Evolutionary conservation across 2,797 vertebrate species (phyloP).

Genomic region (Coilia nasus): DNA sequence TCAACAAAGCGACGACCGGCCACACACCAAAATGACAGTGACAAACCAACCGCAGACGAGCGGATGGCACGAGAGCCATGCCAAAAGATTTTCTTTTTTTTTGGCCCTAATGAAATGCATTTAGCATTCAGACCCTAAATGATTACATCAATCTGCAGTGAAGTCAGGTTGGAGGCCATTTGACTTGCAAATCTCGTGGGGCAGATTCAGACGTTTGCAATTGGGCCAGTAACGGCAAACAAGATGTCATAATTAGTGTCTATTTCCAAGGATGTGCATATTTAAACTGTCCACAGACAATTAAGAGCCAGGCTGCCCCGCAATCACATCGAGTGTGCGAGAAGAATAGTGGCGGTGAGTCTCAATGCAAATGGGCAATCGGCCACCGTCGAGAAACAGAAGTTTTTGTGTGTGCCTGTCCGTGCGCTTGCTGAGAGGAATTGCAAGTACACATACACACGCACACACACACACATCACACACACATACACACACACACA

Average conservation of each 20-base stretch:
- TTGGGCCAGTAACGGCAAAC: constrained; percentile 77
- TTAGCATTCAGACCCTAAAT: constrained; percentile 72
- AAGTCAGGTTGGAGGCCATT: constrained; percentile 73
- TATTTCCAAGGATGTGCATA: constrained; percentile 80
- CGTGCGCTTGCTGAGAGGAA: constrained; percentile 60
- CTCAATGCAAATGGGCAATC: constrained; percentile 73
- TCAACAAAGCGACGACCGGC: constrained; percentile 39
- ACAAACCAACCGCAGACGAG: constrained; percentile 35
- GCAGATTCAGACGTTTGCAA: constrained; percentile 74
- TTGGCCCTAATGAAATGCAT: constrained; percentile 64
- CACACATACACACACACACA: constrained; percentile 42
- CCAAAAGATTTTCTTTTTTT: constrained; percentile 43
- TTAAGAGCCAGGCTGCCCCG: constrained; percentile 75
- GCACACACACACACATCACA: too few relatives aligned
- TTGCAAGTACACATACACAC: background rate
- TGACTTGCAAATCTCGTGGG: constrained; percentile 82
- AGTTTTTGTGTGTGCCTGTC: constrained; percentile 39
- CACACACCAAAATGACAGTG: constrained; percentile 52
- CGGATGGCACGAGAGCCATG: constrained; percentile 47
- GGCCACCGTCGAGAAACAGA: constrained; percentile 64
- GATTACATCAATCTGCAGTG: constrained; percentile 78
- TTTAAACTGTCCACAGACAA: constrained; percentile 78
- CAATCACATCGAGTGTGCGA: constrained; percentile 77
- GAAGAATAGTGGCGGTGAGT: constrained; percentile 48
- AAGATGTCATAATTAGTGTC: constrained; percentile 83